Evolutionary conservation across 2,797 vertebrate species (phyloP), one percentile per base, ranked within the genome.

Genomic region (Protosalanx chinensis): DNA sequence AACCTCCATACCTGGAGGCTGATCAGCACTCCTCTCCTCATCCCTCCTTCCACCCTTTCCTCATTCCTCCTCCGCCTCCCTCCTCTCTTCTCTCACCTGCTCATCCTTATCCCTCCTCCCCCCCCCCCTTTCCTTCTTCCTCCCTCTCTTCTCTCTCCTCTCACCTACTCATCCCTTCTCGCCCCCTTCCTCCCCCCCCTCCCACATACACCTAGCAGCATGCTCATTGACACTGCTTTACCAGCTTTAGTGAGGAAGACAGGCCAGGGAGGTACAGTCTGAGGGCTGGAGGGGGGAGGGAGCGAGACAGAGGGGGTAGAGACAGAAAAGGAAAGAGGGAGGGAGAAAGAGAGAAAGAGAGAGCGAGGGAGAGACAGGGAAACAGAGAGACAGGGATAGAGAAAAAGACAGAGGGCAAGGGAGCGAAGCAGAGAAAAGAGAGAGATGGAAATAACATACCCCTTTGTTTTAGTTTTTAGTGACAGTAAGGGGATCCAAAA

Each of bases 401-500:
- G 7, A 12, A 33, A 56, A 46, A 78, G 72, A 74, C 15, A 5
- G 62, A 32, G 3, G 62, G 65, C 72, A 74, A 72, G 74, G 84
- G 72, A 57, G 71, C 60, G 74, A 79, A 76, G 64, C 72, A 74
- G 77, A 84, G 20, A 57, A 83, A 86, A 12, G 8, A 65, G 35
- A 33, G 20, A 30, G n/a, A 68, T 20, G 77, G 75, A 75, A 59
- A 60, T 78, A 72, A 79, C 76, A 68, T 82, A 79, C 74, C 77
- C 76, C 75, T 67, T 67, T 64, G 77, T 79, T 81, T 70, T 68
- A 88, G 37, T 41, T 77, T 78, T 46, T 79, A 86, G 84, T 73
- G 64, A 70, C 77, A 76, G 79, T 81, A 83, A 71, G 76, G 83
- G 78, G 75, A 7, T 77, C 75, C 77, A 82, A 83, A 84, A 85